Evolutionary conservation across 1,140 invertebrate genomes (phyloP).

Genomic region (Drosophila melanica): DNA sequence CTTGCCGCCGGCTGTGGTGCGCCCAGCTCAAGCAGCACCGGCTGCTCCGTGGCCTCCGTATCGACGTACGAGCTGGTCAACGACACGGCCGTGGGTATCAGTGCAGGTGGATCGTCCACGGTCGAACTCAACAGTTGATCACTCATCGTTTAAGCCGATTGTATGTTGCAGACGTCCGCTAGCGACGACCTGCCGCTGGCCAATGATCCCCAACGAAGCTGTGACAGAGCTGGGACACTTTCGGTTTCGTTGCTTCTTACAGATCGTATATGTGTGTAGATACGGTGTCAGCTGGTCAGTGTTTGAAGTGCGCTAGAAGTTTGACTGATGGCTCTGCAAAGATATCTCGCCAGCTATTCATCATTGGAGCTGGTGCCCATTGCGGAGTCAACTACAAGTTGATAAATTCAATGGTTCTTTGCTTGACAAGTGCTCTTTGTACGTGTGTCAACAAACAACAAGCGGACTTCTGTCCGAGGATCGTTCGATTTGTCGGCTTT

Average conservation of each 20-base stretch:
- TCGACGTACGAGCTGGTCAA: slow-evolving; percentile 57
- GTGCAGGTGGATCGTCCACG: slow-evolving; percentile 53
- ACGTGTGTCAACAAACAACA: slow-evolving; percentile 72
- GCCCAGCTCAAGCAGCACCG: slow-evolving; percentile 72
- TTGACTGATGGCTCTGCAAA: too few relatives aligned
- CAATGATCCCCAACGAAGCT: slow-evolving; percentile 29
- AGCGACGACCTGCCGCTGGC: slow-evolving; percentile 29
- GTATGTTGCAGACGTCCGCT: slow-evolving; percentile 33
- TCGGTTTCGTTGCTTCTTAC: slow-evolving; percentile 5
- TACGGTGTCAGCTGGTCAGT: slow-evolving; percentile 12
- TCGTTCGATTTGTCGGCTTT: slow-evolving; percentile 49
- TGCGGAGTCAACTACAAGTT: slow-evolving; percentile 26
- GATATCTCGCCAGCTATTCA: too few relatives aligned
- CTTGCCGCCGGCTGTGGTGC: slow-evolving; percentile 37
- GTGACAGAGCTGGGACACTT: slow-evolving; percentile 9
- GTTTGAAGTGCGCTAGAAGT: slow-evolving; percentile 15
- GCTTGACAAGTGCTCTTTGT: slow-evolving; percentile 53
- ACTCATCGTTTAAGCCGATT: slow-evolving; percentile 74
- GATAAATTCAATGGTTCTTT: slow-evolving; percentile 16
- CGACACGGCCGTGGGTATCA: slow-evolving; percentile 58
- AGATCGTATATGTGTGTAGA: not conserved
- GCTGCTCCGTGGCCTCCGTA: slow-evolving; percentile 62
- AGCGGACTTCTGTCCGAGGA: slow-evolving; percentile 32
- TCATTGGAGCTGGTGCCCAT: slow-evolving; percentile 27
- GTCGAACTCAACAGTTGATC: slow-evolving; percentile 69